phyloP scores from a whole-genome alignment of 2,797 vertebrate species.

The Discoglossus pictus region DNA sequence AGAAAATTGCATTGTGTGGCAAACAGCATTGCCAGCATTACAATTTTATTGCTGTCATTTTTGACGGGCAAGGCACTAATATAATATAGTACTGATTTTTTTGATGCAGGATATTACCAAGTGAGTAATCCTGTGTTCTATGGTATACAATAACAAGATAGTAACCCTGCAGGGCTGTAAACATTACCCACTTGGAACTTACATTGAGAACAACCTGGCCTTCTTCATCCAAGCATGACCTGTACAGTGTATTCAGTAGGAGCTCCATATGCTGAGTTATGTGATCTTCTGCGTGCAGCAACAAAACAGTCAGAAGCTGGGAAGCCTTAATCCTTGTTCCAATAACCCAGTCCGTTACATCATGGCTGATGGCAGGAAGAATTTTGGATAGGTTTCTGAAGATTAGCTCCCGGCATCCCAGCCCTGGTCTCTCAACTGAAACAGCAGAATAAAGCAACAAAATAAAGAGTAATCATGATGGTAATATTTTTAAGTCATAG shows the following conservation, averaged over 20 bases:
- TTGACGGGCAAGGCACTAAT: too few species aligned
- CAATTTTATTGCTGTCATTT: too few species aligned
- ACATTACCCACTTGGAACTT: conserved; percentile 58
- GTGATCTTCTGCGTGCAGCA: conserved; percentile 90
- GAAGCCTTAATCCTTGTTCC: conserved; percentile 83
- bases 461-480: neutral
- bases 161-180: too few species aligned
- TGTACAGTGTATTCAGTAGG: conserved; percentile 79
- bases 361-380: conserved; percentile 81
- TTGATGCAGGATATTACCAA: too few species aligned
- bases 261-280: conserved; percentile 87
- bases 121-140: neutral
- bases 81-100: too few species aligned
- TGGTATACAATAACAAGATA: too few species aligned
- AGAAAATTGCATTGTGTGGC: too few species aligned
- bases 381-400: conserved; percentile 86
- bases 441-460: neutral
- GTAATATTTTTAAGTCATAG: too few species aligned
- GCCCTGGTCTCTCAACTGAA: conserved; percentile 79
- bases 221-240: conserved; percentile 77
- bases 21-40: too few species aligned
- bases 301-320: conserved; percentile 78
- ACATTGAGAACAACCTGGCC: conserved; percentile 78
- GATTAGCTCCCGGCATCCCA: conserved; percentile 93
- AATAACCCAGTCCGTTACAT: conserved; percentile 87